phyloP scores from a whole-genome alignment of 2,888 invertebrate species.

The Agrotis segetum region DNA sequence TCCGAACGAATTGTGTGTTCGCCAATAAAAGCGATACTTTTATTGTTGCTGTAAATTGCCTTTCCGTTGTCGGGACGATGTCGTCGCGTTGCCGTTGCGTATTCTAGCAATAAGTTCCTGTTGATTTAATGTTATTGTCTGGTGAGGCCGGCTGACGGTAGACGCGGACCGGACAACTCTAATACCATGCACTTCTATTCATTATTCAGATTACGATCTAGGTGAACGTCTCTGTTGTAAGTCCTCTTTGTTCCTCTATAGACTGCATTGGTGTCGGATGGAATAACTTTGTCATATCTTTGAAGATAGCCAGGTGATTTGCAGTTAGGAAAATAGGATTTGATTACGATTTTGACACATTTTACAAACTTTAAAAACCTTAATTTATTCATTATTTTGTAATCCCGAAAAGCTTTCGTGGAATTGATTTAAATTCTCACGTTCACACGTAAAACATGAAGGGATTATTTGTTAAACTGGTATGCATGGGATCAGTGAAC shows the following conservation, averaged over 20 bases:
- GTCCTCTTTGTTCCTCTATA: slow-evolving; percentile 23
- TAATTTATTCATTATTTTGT: slow-evolving; percentile 8
- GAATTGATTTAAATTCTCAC: slow-evolving; percentile 8
- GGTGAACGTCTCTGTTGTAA: neutral
- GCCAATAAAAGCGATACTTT: slow-evolving; percentile 89
- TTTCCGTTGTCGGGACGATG: slow-evolving; percentile 78
- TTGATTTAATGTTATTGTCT: slow-evolving; percentile 83
- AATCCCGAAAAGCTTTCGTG: neutral
- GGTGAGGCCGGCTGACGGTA: slow-evolving; percentile 66
- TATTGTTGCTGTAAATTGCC: slow-evolving; percentile 87
- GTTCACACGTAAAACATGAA: slow-evolving; percentile 23
- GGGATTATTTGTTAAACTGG: slow-evolving; percentile 7
- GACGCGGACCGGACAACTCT: slow-evolving; percentile 28
- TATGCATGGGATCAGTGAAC: slow-evolving; percentile 13
- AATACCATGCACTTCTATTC: slow-evolving; percentile 55
- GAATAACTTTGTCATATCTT: neutral
- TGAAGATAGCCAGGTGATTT: neutral
- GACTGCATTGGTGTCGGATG: neutral
- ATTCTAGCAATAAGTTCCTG: slow-evolving; percentile 78
- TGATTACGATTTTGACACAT: slow-evolving; percentile 1
- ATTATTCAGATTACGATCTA: slow-evolving; percentile 42
- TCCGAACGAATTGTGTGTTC: slow-evolving; percentile 88
- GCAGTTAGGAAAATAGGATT: neutral
- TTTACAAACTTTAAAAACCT: slow-evolving; percentile 3
- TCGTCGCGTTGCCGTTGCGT: slow-evolving; percentile 79